These are phyloP conservation scores for Macrotis lagotis DNA, from an alignment of 2,113 vertebrate species.

Conservation along the genomic window DNA sequence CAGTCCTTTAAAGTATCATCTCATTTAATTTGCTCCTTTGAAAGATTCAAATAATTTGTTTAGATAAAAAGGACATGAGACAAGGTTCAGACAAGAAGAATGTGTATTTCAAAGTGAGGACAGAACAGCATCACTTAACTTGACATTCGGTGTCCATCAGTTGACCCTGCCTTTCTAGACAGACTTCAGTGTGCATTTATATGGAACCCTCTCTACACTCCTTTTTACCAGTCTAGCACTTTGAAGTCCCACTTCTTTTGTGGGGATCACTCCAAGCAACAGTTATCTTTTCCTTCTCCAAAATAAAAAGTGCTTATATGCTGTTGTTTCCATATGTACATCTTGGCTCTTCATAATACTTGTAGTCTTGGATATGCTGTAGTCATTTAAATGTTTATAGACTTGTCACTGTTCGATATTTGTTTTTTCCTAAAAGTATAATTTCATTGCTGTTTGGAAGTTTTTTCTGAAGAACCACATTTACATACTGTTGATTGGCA, in stretches of 20 bases:
- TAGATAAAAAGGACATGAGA: not conserved
- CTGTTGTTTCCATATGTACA: not conserved
- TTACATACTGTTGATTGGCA: not conserved
- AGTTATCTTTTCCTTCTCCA: not conserved
- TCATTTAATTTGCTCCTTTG: not conserved
- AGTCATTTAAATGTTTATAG: not conserved
- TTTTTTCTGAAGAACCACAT: not conserved
- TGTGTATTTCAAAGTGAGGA: too few relatives aligned
- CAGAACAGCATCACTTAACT: too few relatives aligned
- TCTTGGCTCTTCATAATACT: not conserved
- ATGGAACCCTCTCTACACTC: not conserved
- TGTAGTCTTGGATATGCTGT: not conserved
- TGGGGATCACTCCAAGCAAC: not conserved
- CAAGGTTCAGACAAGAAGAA: not conserved
- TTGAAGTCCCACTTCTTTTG: not conserved
- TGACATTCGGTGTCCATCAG: not conserved
- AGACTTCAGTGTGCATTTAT: not conserved
- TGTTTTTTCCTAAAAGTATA: not conserved
- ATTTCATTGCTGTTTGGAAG: not conserved
- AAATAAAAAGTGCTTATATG: too few relatives aligned
- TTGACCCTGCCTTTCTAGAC: not conserved
- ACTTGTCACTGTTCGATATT: not conserved
- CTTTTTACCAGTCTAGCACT: not conserved
- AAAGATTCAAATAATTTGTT: not conserved
- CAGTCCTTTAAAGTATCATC: not conserved